Percentiles rank a stretch among this genome's conserved stretches.
phyloP scores from a whole-genome alignment of 2,797 vertebrate genomes.

The Uromys caudimaculatus region DNA sequence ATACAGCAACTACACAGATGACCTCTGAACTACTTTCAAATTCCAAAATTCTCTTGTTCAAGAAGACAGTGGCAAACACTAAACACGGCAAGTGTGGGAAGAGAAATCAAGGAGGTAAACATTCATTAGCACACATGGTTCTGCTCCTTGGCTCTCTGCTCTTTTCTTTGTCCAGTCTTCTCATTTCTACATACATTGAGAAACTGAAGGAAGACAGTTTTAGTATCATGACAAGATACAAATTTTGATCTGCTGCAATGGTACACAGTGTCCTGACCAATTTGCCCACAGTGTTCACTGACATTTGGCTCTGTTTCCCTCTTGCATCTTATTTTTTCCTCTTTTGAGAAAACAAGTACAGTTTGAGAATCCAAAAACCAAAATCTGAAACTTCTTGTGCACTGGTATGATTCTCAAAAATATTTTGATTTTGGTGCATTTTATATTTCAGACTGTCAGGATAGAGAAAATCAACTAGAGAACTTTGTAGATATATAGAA shows the following conservation, averaged over 20 bases:
- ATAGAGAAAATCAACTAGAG: not conserved
- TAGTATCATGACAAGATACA: not conserved
- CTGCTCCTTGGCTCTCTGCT: not conserved
- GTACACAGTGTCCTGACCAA: not conserved
- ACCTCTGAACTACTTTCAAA: not conserved
- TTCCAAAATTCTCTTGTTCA: not conserved
- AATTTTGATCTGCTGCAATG: not conserved
- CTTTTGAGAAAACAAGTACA: not conserved
- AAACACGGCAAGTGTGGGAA: not conserved
- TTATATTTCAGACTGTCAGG: not conserved
- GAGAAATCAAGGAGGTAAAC: not conserved
- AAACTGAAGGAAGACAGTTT: not conserved
- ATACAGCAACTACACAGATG: not conserved
- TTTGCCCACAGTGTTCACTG: not conserved
- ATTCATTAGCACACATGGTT: not conserved
- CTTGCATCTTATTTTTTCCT: not conserved
- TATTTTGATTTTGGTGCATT: not conserved
- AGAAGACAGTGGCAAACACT: not conserved
- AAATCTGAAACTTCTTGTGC: not conserved
- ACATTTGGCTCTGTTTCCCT: not conserved
- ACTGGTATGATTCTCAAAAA: not conserved
- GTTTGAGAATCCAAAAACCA: not conserved
- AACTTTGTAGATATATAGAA: not conserved
- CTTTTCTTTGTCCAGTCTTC: not conserved
- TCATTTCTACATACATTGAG: not conserved